Base-by-base conservation (phyloP, 1,140 invertebrate species). In the Leptinotarsa defecta region DNA sequence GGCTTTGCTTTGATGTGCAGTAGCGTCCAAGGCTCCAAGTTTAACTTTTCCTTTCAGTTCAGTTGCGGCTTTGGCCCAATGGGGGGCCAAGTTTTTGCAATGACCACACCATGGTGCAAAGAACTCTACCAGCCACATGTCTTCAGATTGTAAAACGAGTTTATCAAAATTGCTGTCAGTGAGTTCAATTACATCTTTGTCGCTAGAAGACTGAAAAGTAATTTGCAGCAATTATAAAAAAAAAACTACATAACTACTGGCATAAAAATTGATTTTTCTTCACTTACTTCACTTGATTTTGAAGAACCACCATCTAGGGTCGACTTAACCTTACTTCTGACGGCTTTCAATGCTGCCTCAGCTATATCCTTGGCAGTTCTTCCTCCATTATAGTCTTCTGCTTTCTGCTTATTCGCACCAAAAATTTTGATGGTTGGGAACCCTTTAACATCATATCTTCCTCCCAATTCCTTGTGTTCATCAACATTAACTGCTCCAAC, bases 391-490 rank as follows among this genome's bases (percentile, higher is more conserved):
- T 94, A 99, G 81, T 96, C 94, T 72, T 91, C 91, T 4, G 96
- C 95, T 75, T 92, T 94, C 65, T 92, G 92, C 86, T 98, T 98
- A 85, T 96, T 92, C 0, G 88, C 85, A 3, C 92, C 94, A 86
- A 99, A 99, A 15, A 99, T 93, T 87, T 99, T 99, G 74, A 99
- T 94, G 1, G 97, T 98, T 20, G 98, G 98, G 85, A 98, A 99
- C 72, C 98, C 97, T 81, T 89, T 87, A 63, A 99, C 92, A 70
- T 92, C 91, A 88, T 92, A 99, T 83, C 93, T 92, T 24, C 90
- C 88, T 24, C 91, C 93, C 17, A 99, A 84, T 19, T 93, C 91
- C 82, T 94, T 93, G 82, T 99, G 93, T 27, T 95, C 91, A 86
- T 98, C 96, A 19, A 93, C 94, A 90, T 99, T 93, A 1, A 99